Base-by-base conservation (phyloP, 2,888 invertebrate species). In the Cheilosia pagana region DNA sequence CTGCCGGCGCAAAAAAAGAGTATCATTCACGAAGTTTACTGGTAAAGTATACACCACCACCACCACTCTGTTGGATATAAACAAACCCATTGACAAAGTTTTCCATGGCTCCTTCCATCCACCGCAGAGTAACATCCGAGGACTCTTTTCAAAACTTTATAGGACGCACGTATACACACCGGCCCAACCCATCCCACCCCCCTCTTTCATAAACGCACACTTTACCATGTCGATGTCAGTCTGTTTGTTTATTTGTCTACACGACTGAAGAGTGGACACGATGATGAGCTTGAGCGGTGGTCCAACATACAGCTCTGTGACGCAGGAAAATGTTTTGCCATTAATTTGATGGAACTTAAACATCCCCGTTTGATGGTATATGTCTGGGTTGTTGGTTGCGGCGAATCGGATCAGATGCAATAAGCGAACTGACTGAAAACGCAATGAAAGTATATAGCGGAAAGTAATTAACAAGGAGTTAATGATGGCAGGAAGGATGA, bases 401-500 rank as follows among this genome's bases (percentile, higher is more conserved):
- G 16, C 14, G 31, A 41, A 41, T 19, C 16, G 35, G 57, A 57
- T 77, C 63, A 62, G 53, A 71, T 81, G 45, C 70, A 60, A 65
- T 76, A 35, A 25, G 43, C 16, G 10, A 52, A 62, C 52, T 48
- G 65, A 67, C 75, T 53, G 50, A 10, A 50, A 75, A 50, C 31
- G 59, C 71, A 82, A 77, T 77, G 71, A 77, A 72, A 82, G 78
- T 78, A n/a, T n/a, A n/a, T n/a, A 72, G 82, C 72, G 50, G 62
- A 78, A 78, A 82, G 82, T 82, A 82, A 82, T 82, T 82, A 82
- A 78, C 82, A 82, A 48, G 67, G 41, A 65, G 82, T 79, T 50
- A 50, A 50, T 59, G 74, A 63, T 23, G 53, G 31, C 67, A 74
- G 60, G 52, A 81, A 81, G 60, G 53, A 67, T 45, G 23, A 50